phyloP scores from a whole-genome alignment of 53 echinoderm and acorn worm genomes.

The Holothuria scabra region DNA sequence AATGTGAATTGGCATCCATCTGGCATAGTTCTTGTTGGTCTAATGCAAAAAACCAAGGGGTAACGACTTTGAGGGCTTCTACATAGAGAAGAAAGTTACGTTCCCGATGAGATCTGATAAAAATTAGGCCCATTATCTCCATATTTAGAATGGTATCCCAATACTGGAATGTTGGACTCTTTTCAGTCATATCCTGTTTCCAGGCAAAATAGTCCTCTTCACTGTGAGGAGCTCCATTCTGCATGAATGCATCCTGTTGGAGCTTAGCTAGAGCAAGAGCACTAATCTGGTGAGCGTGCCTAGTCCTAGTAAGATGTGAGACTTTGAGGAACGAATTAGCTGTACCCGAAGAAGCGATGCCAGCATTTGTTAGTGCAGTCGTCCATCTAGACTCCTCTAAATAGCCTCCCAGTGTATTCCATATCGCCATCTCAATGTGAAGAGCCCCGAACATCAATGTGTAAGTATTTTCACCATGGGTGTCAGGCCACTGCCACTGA shows the following conservation, averaged over 20 bases:
- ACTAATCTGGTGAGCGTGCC: slow-evolving; percentile 50
- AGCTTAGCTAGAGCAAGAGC: slow-evolving; percentile 44
- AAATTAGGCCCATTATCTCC: slow-evolving; percentile 45
- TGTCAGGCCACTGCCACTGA: slow-evolving; percentile 50
- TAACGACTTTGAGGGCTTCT: slow-evolving; percentile 23
- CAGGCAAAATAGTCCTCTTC: slow-evolving; percentile 25
- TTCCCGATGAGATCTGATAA: slow-evolving; percentile 39
- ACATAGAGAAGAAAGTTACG: slow-evolving; percentile 27
- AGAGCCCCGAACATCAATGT: slow-evolving; percentile 32
- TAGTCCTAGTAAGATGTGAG: slow-evolving; percentile 45
- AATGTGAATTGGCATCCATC: no score
- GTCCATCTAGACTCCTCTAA: slow-evolving; percentile 49
- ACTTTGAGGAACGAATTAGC: slow-evolving; percentile 50
- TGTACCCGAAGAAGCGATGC: slow-evolving; percentile 30
- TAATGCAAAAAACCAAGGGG: slow-evolving; percentile 41
- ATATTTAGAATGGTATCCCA: slow-evolving; percentile 33
- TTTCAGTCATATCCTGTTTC: slow-evolving; percentile 18
- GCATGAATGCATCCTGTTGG: slow-evolving; percentile 44
- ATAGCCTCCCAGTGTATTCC: slow-evolving; percentile 26
- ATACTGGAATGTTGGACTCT: slow-evolving; percentile 46
- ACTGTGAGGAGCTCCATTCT: not conserved
- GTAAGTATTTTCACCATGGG: not conserved
- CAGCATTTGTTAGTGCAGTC: slow-evolving; percentile 34
- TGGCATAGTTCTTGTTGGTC: no score
- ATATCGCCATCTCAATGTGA: slow-evolving; percentile 38